These are phyloP conservation scores for Eucidaris tribuloides DNA, from an alignment of 35 echinoderm and acorn worm genomes.

Conservation along the genomic window DNA sequence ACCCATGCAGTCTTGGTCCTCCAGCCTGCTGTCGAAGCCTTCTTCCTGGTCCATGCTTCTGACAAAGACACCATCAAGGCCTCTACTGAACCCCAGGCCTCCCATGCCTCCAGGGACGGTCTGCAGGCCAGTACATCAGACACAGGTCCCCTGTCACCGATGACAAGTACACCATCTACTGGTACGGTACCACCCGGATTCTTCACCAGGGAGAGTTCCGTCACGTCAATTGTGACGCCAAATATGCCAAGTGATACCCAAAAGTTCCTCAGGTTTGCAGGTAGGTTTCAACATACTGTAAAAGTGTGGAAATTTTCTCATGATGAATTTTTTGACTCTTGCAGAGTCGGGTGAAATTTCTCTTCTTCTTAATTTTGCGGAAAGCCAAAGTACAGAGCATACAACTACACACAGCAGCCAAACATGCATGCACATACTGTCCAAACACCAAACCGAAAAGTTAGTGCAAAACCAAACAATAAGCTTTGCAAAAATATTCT, in stretches of 20 bases:
- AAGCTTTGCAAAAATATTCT: too few species aligned
- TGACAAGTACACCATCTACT: slow-evolving; percentile 37
- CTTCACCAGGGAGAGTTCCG: slow-evolving; percentile 80
- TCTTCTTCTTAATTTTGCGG: too few species aligned
- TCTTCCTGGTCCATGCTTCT: slow-evolving; percentile 94
- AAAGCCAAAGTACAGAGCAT: too few species aligned
- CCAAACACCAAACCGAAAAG: too few species aligned
- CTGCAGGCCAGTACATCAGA: slow-evolving; percentile 16
- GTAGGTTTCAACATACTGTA: too few species aligned
- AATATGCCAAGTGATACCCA: slow-evolving; percentile 92
- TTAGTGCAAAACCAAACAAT: too few species aligned
- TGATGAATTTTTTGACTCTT: too few species aligned
- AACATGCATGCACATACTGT: too few species aligned
- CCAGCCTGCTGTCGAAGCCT: slow-evolving; percentile 95
- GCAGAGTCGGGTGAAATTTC: too few species aligned
- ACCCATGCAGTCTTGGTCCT: slow-evolving; percentile 95
- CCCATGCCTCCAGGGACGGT: slow-evolving; percentile 16
- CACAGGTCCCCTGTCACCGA: slow-evolving; percentile 41
- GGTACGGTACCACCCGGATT: slow-evolving; percentile 46
- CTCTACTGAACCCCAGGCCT: background rate
- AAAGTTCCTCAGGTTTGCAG: slow-evolving; percentile 97
- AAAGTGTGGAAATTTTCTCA: too few species aligned
- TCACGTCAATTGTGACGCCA: slow-evolving; percentile 86
- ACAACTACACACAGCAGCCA: too few species aligned
- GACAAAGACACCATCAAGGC: slow-evolving; percentile 65